Base-by-base conservation (phyloP, 2,113 vertebrate genomes). In the Amblyornis subalaris region DNA sequence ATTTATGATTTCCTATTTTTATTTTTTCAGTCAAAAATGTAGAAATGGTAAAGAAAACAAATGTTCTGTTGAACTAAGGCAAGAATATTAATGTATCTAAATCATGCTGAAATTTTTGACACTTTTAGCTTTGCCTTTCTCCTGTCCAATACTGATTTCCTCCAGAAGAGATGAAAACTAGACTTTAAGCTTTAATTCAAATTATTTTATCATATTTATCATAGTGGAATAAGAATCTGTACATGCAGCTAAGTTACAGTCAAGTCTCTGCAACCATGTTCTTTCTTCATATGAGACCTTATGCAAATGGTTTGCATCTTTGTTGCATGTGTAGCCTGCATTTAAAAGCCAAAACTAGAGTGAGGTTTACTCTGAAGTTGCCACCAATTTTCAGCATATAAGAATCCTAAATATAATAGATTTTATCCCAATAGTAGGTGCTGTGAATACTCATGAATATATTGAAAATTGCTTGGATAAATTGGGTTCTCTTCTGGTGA, bases 1-100 rank as follows among this genome's bases (percentile, higher is more conserved):
- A n/a, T 72, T 89, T 45, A 57, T 80, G 31, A 54, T 77, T 58
- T 91, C 8, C 21, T 81, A 0, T 82, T 82, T 86, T 89, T 88
- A 66, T 76, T 88, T 94, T 91, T 89, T 33, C 93, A 94, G 90
- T 89, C 36, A 54, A 72, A 71, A 85, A 67, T 89, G 78, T 81
- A 75, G 65, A 70, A 89, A 36, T 58, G 88, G 66, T 67, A 62
- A 71, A 67, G 92, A 77, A 91, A 94, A 62, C 23, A 75, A 85
- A 44, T 42, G 21, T 55, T 94, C 75, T 81, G 14, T 77, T 55
- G 69, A 81, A 35, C 45, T 42, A 64, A 94, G 93, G 78, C 94
- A 93, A 94, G 86, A 76, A 54, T 83, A 62, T 69, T 58, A 31
- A 85, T 31, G 12, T 57, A 10, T 88, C 25, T 73, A 64, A 79